Evolutionary conservation across 1,140 invertebrate genomes (phyloP), one percentile per base, ranked within the genome.

Genomic region (Drosophila cardini): DNA sequence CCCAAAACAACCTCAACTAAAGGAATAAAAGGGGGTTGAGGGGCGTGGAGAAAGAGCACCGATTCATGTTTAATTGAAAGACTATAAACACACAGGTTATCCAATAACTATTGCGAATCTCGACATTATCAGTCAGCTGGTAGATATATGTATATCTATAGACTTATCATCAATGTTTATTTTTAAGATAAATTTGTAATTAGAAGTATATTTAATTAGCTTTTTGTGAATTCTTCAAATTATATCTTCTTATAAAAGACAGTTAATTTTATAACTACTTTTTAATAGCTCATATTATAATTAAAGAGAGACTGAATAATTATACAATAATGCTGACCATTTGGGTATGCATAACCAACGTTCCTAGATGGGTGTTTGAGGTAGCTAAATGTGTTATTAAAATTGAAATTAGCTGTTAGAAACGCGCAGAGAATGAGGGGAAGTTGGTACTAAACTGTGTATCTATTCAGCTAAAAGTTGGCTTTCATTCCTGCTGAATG

Each of bases 401-500:
- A 42, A 36, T 38, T 26, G 26, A 32, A 67, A 56, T 57, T 57
- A n/a, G 55, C 55, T 43, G 10, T 34, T 45, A 64, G 3, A 36
- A 48, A 32, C 6, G 43, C 3, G 10, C 0, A 9, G 13, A 5
- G n/a, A 13, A n/a, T 15, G 46, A 9, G 34, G 34, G 30, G 11
- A 21, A 2, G 32, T n/a, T 34, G n/a, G 8, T 57, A 38, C 7
- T 30, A 40, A 60, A 52, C 6, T 53, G 52, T 65, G 42, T 72
- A 42, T 72, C 62, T 65, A 43, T 65, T 13, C 34, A 58, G 48
- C 53, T 58, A 48, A 68, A 50, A 40, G 43, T 58, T 50, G 32
- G 42, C 42, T 65, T 11, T 16, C 38, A 32, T 64, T 40, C 36
- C 46, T 4, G 21, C 21, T 18, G 21, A 55, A 55, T 45, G 50